Conservation (phyloP, 1,140 invertebrate genomes). For the Hormaphis cornu region DNA sequence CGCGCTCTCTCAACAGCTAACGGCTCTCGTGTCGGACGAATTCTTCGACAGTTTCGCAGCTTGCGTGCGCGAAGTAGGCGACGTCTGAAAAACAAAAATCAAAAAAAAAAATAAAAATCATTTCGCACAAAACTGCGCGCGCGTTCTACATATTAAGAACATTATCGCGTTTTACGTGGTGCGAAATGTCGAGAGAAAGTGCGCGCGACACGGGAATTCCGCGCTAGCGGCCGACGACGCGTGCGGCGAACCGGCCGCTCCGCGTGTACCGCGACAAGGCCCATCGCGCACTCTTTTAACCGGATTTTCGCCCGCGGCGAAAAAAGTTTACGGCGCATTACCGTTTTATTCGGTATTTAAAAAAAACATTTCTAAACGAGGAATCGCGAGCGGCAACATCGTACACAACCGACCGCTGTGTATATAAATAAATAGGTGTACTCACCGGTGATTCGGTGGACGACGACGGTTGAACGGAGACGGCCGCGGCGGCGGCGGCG, state of each 20-base stretch:
- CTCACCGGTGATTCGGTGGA: constrained; percentile 8
- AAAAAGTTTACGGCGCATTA: too few relatives aligned
- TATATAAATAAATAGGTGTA: background rate
- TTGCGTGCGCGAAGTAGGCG: background rate
- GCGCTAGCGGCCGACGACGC: too few relatives aligned
- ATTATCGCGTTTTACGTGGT: background rate
- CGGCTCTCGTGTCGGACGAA: constrained; percentile 9
- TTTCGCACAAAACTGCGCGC: background rate
- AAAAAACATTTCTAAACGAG: too few relatives aligned
- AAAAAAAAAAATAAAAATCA: constrained; percentile 5
- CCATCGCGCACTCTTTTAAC: too few relatives aligned
- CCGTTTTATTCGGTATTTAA: too few relatives aligned
- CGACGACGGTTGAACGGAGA: background rate
- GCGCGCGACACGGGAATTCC: background rate
- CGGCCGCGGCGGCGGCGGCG: background rate
- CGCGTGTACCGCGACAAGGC: too few relatives aligned
- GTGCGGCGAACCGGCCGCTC: too few relatives aligned
- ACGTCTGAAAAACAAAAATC: constrained; percentile 1
- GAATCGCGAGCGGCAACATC: too few relatives aligned
- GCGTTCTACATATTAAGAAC: background rate
- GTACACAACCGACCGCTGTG: background rate
- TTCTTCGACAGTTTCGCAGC: constrained; percentile 4
- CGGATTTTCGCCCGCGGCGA: too few relatives aligned
- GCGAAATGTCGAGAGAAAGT: background rate
- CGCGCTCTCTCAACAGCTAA: constrained; percentile 5